Percentiles rank a stretch among this genome's conserved stretches.
These are phyloP conservation scores for Psephotus haematonotus DNA, from an alignment of 2,113 vertebrate genomes.

Conservation along the genomic window DNA sequence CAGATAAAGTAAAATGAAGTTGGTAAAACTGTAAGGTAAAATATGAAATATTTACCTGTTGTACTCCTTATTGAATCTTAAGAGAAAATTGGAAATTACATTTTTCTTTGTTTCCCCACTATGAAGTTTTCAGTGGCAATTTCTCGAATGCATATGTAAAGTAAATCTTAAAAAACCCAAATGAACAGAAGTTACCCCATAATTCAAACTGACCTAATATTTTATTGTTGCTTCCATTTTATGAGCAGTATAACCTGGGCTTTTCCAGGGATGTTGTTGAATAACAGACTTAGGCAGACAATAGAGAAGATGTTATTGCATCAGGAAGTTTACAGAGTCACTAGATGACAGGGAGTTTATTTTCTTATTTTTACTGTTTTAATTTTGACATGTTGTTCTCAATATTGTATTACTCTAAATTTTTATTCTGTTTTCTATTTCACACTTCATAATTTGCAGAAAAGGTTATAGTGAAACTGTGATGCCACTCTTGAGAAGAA, in stretches of 20 bases:
- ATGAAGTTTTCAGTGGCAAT: not conserved
- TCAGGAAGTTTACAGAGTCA: not conserved
- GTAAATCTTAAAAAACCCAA: not conserved
- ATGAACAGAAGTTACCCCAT: not conserved
- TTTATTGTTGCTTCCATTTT: not conserved
- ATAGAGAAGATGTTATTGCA: not conserved
- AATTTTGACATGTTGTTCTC: slow-evolving; percentile 19
- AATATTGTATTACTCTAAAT: not conserved
- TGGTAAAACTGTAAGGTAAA: not conserved
- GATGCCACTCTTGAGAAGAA: not conserved
- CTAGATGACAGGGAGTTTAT: not conserved
- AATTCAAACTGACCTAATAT: not conserved
- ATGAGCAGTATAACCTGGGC: not conserved
- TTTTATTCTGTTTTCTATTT: slow-evolving; percentile 29
- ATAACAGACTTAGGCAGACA: not conserved
- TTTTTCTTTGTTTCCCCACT: not conserved
- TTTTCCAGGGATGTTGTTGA: not conserved
- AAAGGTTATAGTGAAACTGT: not conserved
- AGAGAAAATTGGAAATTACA: not conserved
- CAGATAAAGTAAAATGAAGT: not conserved
- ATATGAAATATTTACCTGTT: not conserved
- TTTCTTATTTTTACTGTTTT: slow-evolving; percentile 12
- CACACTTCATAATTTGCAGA: slow-evolving; percentile 32
- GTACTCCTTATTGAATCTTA: not conserved
- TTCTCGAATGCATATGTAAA: not conserved